Base-by-base conservation (phyloP, 1,140 invertebrate species). In the Pachypsylla venusta region DNA sequence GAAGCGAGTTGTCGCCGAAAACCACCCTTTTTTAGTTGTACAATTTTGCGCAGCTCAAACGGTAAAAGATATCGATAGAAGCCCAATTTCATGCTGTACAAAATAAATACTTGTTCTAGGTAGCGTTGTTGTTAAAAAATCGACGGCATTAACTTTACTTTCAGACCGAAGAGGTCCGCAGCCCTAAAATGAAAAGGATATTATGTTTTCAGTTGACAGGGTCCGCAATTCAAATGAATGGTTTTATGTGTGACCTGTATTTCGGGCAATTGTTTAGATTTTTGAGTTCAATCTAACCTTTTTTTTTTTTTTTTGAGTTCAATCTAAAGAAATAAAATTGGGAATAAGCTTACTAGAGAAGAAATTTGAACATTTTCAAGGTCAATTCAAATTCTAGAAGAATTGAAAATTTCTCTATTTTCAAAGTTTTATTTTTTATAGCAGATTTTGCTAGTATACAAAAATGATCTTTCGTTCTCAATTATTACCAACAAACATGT, bases 291-390 rank as follows among this genome's bases (percentile, higher is more conserved):
- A 25, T 25, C 25, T 14, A 14, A 42, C 13, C 24, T 2, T 58
- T 22, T n/a, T 58, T 10, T 24, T 20, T 39, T 28, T 55, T 12
- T 20, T 48, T 5, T 5, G 12, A 10, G 16, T 60, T 56, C 56
- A 60, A 54, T 62, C 14, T 59, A 68, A 16, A 59, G 53, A 40
- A 54, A 27, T 25, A 42, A 48, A 54, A 55, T 13, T 12, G 20
- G 39, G 30, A 22, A n/a, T n/a, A n/a, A n/a, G n/a, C n/a, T n/a
- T n/a, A n/a, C n/a, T n/a, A n/a, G n/a, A n/a, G n/a, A n/a, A n/a
- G n/a, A n/a, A n/a, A n/a, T n/a, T n/a, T n/a, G n/a, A n/a, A n/a
- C n/a, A n/a, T n/a, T n/a, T n/a, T n/a, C n/a, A n/a, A n/a, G n/a
- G n/a, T n/a, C n/a, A n/a, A n/a, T n/a, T n/a, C n/a, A n/a, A n/a